phyloP scores from a whole-genome alignment of 2,113 vertebrate species.

The Rattus norvegicus region DNA sequence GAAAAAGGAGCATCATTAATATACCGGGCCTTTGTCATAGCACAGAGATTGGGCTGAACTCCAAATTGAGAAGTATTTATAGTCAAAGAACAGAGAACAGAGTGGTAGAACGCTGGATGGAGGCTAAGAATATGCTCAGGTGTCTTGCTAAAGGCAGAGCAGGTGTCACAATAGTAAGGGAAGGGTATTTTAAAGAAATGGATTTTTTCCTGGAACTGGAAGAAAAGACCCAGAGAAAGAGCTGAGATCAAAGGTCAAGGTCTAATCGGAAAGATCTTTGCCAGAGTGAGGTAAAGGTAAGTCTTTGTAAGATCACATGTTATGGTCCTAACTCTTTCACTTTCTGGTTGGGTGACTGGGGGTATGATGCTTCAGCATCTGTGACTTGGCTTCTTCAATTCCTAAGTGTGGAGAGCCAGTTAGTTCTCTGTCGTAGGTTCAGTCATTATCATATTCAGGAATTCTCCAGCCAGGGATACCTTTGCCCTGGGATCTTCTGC shows the following conservation, averaged over 20 bases:
- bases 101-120: too few relatives aligned
- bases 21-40: neutral
- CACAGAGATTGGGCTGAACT: neutral
- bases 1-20: neutral
- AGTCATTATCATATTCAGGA: too few relatives aligned
- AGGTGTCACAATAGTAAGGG: neutral
- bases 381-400: neutral
- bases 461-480: fast-evolving
- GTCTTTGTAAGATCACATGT: neutral
- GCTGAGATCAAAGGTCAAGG: neutral
- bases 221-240: neutral
- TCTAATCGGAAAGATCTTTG: neutral
- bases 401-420: neutral
- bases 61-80: neutral
- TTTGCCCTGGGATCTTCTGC: too few relatives aligned
- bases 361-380: too few relatives aligned
- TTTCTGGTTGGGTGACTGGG: neutral
- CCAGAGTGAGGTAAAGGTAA: neutral
- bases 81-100: neutral
- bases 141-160: neutral
- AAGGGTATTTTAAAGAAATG: neutral
- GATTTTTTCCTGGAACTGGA: neutral
- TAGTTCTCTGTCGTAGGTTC: neutral
- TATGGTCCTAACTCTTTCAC: neutral
- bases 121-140: neutral